Evolutionary conservation across 2,888 invertebrate genomes (phyloP).

Genomic region (Perithous albicinctus): DNA sequence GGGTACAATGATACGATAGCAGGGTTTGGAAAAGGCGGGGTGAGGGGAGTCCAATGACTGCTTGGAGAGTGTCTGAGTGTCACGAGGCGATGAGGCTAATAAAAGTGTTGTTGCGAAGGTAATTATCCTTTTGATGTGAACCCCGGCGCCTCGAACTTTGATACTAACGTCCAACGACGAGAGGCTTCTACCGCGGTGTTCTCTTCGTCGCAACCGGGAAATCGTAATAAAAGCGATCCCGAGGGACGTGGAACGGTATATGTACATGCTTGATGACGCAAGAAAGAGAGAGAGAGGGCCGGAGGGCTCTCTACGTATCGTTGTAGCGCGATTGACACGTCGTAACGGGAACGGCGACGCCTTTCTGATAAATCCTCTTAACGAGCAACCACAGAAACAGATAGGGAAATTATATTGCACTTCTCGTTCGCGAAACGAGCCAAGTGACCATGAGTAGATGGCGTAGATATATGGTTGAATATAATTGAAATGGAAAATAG

Average conservation of each 20-base stretch:
- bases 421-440: neutral
- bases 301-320: slow-evolving; percentile 50
- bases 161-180: slow-evolving; percentile 57
- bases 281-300: slow-evolving; percentile 29
- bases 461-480: too few relatives aligned
- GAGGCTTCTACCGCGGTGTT: slow-evolving; percentile 26
- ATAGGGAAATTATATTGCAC: slow-evolving; percentile 11
- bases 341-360: slow-evolving; percentile 13
- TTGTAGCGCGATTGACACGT: slow-evolving; percentile 49
- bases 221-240: slow-evolving; percentile 56
- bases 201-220: slow-evolving; percentile 58
- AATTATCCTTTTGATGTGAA: slow-evolving; percentile 76
- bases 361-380: slow-evolving; percentile 2
- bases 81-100: slow-evolving; percentile 59
- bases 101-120: slow-evolving; percentile 71
- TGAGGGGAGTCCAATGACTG: slow-evolving; percentile 43
- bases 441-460: too few relatives aligned
- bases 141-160: slow-evolving; percentile 75
- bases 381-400: neutral
- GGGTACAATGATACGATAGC: slow-evolving; percentile 26
- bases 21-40: neutral
- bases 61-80: slow-evolving; percentile 42
- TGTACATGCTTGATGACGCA: slow-evolving; percentile 49
- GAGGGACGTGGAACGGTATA: slow-evolving; percentile 24
- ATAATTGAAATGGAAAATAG: neutral